These are phyloP conservation scores for Eristalis tenax DNA, from an alignment of 2,888 invertebrate species.

Conservation along the genomic window DNA sequence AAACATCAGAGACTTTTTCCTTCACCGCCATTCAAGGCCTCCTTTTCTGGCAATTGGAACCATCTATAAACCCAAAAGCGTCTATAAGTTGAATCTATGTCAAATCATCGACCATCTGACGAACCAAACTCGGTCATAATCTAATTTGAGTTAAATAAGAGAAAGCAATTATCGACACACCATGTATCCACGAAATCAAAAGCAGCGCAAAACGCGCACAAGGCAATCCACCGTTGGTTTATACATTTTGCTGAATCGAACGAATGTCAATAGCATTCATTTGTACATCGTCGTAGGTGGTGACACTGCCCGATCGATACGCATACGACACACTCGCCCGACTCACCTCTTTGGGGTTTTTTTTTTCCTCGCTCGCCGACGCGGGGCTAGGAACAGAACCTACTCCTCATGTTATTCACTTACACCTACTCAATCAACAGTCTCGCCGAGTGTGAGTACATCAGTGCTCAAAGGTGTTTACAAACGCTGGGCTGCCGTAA, in stretches of 20 bases:
- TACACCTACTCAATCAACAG: conserved; percentile 12
- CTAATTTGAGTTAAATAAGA: background rate
- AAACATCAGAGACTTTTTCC: background rate
- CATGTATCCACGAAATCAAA: background rate
- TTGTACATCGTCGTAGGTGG: background rate
- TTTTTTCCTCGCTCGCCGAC: too few species aligned
- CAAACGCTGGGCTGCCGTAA: background rate
- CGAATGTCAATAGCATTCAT: background rate
- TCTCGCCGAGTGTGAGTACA: background rate
- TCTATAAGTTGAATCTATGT: background rate
- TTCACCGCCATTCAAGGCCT: background rate
- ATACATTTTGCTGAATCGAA: background rate
- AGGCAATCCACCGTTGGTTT: conserved; percentile 27
- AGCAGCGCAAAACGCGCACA: conserved; percentile 7
- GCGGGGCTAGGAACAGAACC: background rate
- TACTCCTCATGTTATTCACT: background rate
- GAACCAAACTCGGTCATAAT: background rate
- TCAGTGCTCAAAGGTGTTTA: background rate
- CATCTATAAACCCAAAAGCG: background rate
- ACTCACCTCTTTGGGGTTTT: conserved; percentile 4
- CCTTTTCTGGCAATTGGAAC: background rate
- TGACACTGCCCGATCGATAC: conserved; percentile 3
- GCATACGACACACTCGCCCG: background rate
- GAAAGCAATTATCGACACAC: background rate
- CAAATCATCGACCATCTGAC: background rate